Percentiles rank a stretch among this genome's conserved stretches.
phyloP scores from a whole-genome alignment of 2,888 invertebrate genomes.

The Leptopilina myrica region DNA sequence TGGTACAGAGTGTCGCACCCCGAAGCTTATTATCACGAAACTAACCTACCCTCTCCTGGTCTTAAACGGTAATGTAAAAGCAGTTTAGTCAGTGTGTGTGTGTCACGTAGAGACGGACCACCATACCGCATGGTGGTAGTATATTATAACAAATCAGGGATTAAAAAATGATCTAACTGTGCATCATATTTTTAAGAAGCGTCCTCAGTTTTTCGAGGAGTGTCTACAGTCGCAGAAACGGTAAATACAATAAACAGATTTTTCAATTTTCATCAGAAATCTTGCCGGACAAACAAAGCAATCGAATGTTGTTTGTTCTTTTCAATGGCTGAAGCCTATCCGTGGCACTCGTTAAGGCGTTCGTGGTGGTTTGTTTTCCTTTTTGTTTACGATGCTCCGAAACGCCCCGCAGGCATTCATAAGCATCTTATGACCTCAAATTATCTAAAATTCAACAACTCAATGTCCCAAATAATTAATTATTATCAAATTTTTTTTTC shows the following conservation, averaged over 20 bases:
- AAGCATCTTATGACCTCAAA: background rate
- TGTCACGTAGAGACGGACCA: background rate
- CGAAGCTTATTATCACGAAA: too few relatives aligned
- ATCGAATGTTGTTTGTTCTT: conserved; percentile 18
- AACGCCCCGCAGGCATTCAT: background rate
- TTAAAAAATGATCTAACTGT: conserved; percentile 22
- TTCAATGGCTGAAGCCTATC: conserved; percentile 4
- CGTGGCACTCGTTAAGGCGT: conserved; percentile 34
- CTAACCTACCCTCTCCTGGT: too few relatives aligned
- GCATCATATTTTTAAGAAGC: background rate
- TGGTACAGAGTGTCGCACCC: too few relatives aligned
- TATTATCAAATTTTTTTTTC: background rate
- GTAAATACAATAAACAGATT: conserved; percentile 10
- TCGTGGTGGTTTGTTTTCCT: conserved; percentile 46
- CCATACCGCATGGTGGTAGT: background rate
- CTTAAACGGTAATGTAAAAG: background rate
- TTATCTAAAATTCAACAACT: background rate
- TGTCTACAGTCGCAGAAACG: conserved; percentile 23
- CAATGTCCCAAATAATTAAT: background rate
- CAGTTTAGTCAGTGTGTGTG: conserved; percentile 3
- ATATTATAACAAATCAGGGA: conserved; percentile 9
- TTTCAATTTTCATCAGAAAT: conserved; percentile 4
- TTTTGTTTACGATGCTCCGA: conserved; percentile 11
- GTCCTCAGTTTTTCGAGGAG: background rate
- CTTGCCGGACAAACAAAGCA: conserved; percentile 34